These are phyloP conservation scores for Zosterops borbonicus DNA, from an alignment of 2,113 vertebrate genomes.

Conservation along the genomic window DNA sequence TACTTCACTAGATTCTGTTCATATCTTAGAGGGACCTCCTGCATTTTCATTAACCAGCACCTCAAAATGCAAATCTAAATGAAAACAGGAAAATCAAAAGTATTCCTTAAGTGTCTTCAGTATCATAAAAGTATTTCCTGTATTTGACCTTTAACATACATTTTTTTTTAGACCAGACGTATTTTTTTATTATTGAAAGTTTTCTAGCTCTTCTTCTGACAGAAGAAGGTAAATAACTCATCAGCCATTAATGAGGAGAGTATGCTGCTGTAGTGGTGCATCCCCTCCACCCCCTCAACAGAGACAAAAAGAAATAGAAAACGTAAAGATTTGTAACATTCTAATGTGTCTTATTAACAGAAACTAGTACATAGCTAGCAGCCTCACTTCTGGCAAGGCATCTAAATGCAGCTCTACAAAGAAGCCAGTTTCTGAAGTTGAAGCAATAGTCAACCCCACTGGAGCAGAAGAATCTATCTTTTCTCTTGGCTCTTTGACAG, in stretches of 20 bases:
- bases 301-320: not conserved
- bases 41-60: not conserved
- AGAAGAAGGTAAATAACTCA: not conserved
- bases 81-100: not conserved
- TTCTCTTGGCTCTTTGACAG: slow-evolving; percentile 52
- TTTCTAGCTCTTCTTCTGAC: not conserved
- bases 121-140: not conserved
- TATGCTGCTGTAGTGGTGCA: not conserved
- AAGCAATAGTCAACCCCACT: not conserved
- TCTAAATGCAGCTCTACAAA: slow-evolving; percentile 25
- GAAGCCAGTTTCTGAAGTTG: slow-evolving; percentile 4
- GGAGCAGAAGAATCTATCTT: slow-evolving; percentile 34
- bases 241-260: not conserved
- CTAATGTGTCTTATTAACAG: not conserved
- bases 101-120: not conserved
- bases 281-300: not conserved
- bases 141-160: not conserved
- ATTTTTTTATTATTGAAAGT: not conserved
- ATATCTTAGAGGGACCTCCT: not conserved
- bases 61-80: not conserved
- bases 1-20: not conserved
- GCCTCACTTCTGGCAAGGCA: slow-evolving; percentile 19
- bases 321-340: slow-evolving; percentile 1
- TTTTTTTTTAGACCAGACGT: not conserved
- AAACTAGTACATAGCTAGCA: slow-evolving; percentile 12